Base-by-base conservation (phyloP, 2,888 invertebrate genomes). In the Dolichopus griseipennis region DNA sequence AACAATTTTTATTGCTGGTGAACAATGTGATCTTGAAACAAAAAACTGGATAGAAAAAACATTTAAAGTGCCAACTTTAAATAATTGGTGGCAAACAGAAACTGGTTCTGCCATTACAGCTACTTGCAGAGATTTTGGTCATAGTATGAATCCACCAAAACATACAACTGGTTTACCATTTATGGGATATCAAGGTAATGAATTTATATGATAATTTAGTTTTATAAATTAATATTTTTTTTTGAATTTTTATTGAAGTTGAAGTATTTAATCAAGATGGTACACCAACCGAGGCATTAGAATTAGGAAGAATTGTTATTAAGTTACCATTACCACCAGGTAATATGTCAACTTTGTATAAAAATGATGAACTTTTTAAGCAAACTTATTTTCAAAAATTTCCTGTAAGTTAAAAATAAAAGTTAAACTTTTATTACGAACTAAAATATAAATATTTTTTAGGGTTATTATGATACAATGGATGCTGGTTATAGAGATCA, bases 71-170 rank as follows among this genome's bases (percentile, higher is more conserved):
- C 91, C 92, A 0, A 85, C 94, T 4, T 79, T 95, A 67, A 96
- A 97, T 79, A 92, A 97, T 79, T 97, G 95, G 95, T 97, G 97
- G 96, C 97, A 97, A 83, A 96, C 97, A 2, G 97, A 97, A 82
- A 92, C 93, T 0, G 96, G 96, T 0, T 93, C 93, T 70, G 89
- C 95, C 0, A 91, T 97, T 68, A 93, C 95, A 0, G 90, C 93
- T 0, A 88, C 91, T 0, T 93, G 93, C 76, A 77, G 91, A 10
- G 95, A 93, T 0, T 86, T 92, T 63, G 88, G 87, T 0, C 87
- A 90, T 62, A 88, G 84, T 75, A 83, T 86, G 0, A 84, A 85
- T 70, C 91, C 92, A 0, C 93, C 92, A 0, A 86, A 85, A 72
- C 88, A 88, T 74, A 88, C 91, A 1, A 90, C 93, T 0, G 97